Conservation (phyloP, 1,140 invertebrate species). For the Microplitis mediator region DNA sequence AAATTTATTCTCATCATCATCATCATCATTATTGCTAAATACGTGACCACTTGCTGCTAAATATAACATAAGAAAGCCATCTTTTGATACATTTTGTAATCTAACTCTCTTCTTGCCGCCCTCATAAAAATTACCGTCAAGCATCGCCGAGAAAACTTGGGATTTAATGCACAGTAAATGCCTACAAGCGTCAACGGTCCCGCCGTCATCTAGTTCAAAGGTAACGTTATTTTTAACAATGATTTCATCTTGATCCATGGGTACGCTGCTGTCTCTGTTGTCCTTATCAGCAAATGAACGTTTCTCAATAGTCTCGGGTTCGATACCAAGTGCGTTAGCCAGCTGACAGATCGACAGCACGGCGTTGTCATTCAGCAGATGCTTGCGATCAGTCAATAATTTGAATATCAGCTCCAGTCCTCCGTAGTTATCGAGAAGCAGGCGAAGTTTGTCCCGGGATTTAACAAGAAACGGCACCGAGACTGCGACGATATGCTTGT, state of each 20-base stretch:
- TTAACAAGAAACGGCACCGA: constrained; percentile 57
- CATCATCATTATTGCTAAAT: constrained; percentile 29
- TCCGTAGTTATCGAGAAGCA: constrained; percentile 45
- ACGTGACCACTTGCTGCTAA: constrained; percentile 58
- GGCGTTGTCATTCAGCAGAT: constrained; percentile 47
- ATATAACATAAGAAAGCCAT: constrained; percentile 64
- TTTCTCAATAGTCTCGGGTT: constrained; percentile 37
- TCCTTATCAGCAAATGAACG: neutral
- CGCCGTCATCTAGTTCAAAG: constrained; percentile 70
- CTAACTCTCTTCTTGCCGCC: constrained; percentile 65
- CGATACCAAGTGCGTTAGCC: constrained; percentile 44
- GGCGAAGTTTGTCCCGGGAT: constrained; percentile 39
- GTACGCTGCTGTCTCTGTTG: neutral
- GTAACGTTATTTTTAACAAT: constrained; percentile 53
- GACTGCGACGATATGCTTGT: constrained; percentile 48
- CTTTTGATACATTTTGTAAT: constrained; percentile 64
- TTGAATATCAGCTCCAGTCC: constrained; percentile 51
- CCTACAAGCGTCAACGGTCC: constrained; percentile 66
- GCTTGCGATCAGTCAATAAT: constrained; percentile 37
- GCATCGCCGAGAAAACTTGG: constrained; percentile 70
- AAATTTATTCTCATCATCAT: constrained; percentile 17
- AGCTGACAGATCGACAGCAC: constrained; percentile 52
- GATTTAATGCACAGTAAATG: constrained; percentile 68
- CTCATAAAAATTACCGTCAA: constrained; percentile 71
- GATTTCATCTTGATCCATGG: neutral